A percentile compares a stretch with the other conserved stretches of the same genome.
Conservation (phyloP, 2,888 invertebrate genomes). For the Mythimna ferrago region DNA sequence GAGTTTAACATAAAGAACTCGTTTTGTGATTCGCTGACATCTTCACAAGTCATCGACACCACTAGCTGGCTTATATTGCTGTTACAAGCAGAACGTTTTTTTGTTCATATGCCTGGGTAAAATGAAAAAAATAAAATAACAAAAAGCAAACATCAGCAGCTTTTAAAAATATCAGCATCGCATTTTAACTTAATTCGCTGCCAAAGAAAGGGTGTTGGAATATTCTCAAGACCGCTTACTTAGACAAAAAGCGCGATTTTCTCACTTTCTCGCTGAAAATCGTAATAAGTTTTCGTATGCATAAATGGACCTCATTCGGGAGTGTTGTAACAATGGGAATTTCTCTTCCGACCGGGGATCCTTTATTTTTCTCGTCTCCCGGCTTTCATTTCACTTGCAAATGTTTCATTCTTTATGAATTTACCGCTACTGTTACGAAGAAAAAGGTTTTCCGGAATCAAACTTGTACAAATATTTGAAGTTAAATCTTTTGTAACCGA, state of each 20-base stretch:
- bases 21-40: background rate
- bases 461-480: constrained; percentile 83
- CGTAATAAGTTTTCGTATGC: constrained; percentile 86
- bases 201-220: constrained; percentile 62
- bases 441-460: constrained; percentile 78
- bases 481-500: constrained; percentile 71
- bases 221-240: constrained; percentile 62
- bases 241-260: constrained; percentile 72
- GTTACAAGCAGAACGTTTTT: background rate
- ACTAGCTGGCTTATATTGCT: background rate
- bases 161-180: constrained; percentile 52
- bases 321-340: constrained; percentile 84
- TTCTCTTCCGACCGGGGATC: constrained; percentile 77
- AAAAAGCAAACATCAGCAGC: constrained; percentile 29
- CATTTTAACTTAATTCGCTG: constrained; percentile 54
- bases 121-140: constrained; percentile 14
- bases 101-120: background rate
- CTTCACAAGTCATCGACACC: constrained; percentile 1
- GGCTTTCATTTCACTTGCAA: constrained; percentile 87
- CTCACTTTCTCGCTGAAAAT: constrained; percentile 74
- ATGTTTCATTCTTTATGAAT: constrained; percentile 86
- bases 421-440: constrained; percentile 77
- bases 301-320: constrained; percentile 85
- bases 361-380: constrained; percentile 83
- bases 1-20: constrained; percentile 11